phyloP scores from a whole-genome alignment of 2,797 vertebrate genomes.

The Sebastes steindachneri region DNA sequence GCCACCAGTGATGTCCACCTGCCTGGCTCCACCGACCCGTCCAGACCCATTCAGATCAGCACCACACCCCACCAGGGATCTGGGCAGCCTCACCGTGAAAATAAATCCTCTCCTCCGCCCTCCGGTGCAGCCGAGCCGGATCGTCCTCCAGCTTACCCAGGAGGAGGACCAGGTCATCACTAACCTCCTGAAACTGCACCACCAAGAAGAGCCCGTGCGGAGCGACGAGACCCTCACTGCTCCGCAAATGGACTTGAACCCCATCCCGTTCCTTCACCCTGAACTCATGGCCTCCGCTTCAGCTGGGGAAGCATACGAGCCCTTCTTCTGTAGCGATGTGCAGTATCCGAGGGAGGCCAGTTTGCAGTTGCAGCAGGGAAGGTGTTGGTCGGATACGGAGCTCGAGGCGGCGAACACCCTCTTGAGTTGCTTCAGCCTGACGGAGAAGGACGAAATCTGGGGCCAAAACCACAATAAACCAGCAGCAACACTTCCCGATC shows the following conservation, averaged over 20 bases:
- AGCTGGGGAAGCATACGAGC: neutral
- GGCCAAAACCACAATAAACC: neutral
- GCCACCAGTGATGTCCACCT: conserved; percentile 67
- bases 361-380: neutral
- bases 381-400: conserved; percentile 45
- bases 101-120: neutral
- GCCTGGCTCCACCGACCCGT: conserved; percentile 12
- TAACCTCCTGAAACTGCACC: conserved; percentile 69
- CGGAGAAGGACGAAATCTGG: neutral
- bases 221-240: fast-evolving
- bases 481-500: neutral
- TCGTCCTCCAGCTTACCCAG: conserved; percentile 67
- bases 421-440: conserved; percentile 12
- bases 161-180: conserved; percentile 78
- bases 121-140: neutral
- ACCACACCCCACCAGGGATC: conserved; percentile 33
- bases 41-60: conserved; percentile 62
- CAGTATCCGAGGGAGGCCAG: neutral
- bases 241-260: neutral
- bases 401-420: conserved; percentile 56
- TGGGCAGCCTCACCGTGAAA: conserved; percentile 45
- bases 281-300: neutral
- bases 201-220: conserved; percentile 15
- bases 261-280: neutral
- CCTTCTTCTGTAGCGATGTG: neutral